Percentiles rank a stretch among this genome's conserved stretches.
Conservation (phyloP, 2,888 invertebrate genomes). For the Lasioglossum malachurum region DNA sequence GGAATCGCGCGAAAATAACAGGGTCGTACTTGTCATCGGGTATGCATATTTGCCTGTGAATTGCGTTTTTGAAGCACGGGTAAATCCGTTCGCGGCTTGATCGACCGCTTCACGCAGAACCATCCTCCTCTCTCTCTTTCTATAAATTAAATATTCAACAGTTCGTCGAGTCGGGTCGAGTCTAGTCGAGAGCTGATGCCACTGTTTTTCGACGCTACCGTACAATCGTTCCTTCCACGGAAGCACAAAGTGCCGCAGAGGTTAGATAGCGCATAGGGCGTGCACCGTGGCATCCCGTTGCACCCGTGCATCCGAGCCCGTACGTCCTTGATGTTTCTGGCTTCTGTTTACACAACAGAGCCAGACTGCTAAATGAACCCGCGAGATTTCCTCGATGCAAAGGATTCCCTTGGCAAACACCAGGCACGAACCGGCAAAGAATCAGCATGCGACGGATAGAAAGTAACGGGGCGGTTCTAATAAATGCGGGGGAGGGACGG, state of each 20-base stretch:
- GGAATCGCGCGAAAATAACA: not conserved
- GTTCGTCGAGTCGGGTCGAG: slow-evolving; percentile 24
- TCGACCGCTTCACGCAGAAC: slow-evolving; percentile 15
- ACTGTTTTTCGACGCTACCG: slow-evolving; percentile 42
- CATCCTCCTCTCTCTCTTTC: not conserved
- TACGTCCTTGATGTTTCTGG: slow-evolving; percentile 44
- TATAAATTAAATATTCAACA: slow-evolving; percentile 60
- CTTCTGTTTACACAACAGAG: slow-evolving; percentile 64
- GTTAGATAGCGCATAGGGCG: slow-evolving; percentile 28
- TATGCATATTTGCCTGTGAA: not conserved
- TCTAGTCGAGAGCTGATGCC: slow-evolving; percentile 29
- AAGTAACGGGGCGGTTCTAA: slow-evolving; percentile 25
- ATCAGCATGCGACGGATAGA: slow-evolving; percentile 1
- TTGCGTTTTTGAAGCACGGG: not conserved
- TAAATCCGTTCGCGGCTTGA: slow-evolving; percentile 11
- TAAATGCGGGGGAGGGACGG: slow-evolving; percentile 41
- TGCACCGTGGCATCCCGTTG: not conserved
- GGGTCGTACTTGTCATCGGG: too few species aligned
- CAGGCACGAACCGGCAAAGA: slow-evolving; percentile 27
- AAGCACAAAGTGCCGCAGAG: slow-evolving; percentile 39
- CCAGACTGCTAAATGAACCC: slow-evolving; percentile 75
- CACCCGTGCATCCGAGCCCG: not conserved
- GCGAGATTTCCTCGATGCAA: slow-evolving; percentile 68
- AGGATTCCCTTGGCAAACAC: slow-evolving; percentile 67
- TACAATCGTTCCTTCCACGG: slow-evolving; percentile 37